A percentile compares a stretch with the other conserved stretches of the same genome.
Conservation (phyloP, 2,888 invertebrate species). For the Strigamia maritima region DNA sequence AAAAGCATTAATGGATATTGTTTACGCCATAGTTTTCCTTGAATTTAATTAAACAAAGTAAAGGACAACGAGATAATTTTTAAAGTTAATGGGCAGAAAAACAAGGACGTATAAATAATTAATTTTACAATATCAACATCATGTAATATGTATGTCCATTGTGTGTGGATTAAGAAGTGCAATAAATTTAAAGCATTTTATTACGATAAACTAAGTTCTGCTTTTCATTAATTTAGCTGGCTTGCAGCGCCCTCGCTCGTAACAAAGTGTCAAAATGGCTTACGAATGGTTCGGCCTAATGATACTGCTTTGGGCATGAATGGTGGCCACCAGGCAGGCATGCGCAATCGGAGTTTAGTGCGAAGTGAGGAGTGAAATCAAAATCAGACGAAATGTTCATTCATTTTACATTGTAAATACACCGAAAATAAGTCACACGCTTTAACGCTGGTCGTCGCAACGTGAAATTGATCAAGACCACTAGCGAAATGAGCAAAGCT, state of each 20-base stretch:
- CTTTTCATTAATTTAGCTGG: neutral
- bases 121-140: too few species aligned
- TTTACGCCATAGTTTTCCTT: too few species aligned
- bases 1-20: neutral
- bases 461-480: neutral
- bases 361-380: neutral
- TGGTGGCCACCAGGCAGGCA: neutral
- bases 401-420: neutral
- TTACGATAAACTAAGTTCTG: too few species aligned
- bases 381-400: conserved; percentile 10
- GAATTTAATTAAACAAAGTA: too few species aligned
- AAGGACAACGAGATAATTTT: too few species aligned
- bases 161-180: too few species aligned
- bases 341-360: neutral
- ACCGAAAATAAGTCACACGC: neutral
- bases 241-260: neutral
- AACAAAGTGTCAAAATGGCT: neutral
- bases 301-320: neutral
- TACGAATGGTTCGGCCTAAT: too few species aligned
- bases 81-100: too few species aligned
- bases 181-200: too few species aligned
- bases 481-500: conserved; percentile 22
- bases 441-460: neutral
- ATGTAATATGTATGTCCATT: too few species aligned
- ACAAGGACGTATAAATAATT: too few species aligned